phyloP scores from a whole-genome alignment of 2,888 invertebrate species.

The Acrobasis suavella region DNA sequence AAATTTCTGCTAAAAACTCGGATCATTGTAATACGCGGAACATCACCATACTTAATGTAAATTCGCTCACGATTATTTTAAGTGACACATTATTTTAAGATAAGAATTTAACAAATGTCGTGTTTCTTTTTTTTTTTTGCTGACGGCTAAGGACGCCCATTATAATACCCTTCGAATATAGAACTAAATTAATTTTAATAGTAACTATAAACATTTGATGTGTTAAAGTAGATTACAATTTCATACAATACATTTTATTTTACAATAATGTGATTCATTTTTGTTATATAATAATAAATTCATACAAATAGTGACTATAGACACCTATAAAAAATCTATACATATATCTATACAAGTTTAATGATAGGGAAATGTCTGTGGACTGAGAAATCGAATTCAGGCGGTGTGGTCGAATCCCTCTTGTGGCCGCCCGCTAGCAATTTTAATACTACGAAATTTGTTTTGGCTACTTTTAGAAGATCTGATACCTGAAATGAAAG shows the following conservation, averaged over 20 bases:
- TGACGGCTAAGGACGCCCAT: too few species aligned
- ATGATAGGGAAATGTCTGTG: slow-evolving; percentile 96
- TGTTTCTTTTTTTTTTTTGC: too few species aligned
- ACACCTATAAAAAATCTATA: not conserved
- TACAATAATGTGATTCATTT: slow-evolving; percentile 6
- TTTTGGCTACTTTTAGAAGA: slow-evolving; percentile 95
- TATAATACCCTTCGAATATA: too few species aligned
- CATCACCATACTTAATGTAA: too few species aligned
- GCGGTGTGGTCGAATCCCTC: slow-evolving; percentile 90
- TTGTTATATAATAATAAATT: slow-evolving; percentile 11
- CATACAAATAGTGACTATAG: slow-evolving; percentile 13
- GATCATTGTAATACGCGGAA: too few species aligned
- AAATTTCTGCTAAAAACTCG: too few species aligned
- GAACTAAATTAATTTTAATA: too few species aligned
- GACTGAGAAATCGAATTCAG: slow-evolving; percentile 94
- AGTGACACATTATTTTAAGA: too few species aligned
- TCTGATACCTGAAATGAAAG: slow-evolving; percentile 85
- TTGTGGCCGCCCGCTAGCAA: slow-evolving; percentile 96
- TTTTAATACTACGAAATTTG: slow-evolving; percentile 97
- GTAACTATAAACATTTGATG: too few species aligned
- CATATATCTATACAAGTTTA: slow-evolving; percentile 79
- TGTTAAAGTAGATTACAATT: not conserved
- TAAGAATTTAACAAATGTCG: too few species aligned
- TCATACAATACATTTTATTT: not conserved
- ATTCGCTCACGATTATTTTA: too few species aligned